Evolutionary conservation across 2,888 invertebrate genomes (phyloP).

Genomic region (Keiferia lycopersicella): DNA sequence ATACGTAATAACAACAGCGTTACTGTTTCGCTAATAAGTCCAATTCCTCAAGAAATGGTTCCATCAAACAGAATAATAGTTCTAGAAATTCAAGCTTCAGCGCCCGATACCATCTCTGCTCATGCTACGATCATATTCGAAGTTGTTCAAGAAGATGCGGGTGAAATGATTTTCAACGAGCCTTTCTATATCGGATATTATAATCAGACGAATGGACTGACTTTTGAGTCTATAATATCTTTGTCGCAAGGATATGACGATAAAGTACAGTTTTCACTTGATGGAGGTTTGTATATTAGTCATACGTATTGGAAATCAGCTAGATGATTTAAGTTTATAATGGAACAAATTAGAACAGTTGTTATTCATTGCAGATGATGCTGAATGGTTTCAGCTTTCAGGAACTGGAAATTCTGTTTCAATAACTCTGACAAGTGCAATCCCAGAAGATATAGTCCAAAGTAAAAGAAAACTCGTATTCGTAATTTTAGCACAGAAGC

Average conservation of each 20-base stretch:
- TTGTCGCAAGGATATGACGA: constrained; percentile 38
- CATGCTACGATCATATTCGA: constrained; percentile 26
- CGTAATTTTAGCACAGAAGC: constrained; percentile 32
- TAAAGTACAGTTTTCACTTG: constrained; percentile 37
- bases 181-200: constrained; percentile 38
- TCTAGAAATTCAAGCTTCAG: constrained; percentile 43
- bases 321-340: too few species aligned
- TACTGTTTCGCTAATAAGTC: constrained; percentile 29
- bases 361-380: constrained; percentile 27
- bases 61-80: constrained; percentile 40
- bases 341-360: background rate
- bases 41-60: constrained; percentile 40
- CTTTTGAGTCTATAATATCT: constrained; percentile 32
- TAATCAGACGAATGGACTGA: constrained; percentile 30
- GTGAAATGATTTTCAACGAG: constrained; percentile 18
- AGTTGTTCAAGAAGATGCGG: constrained; percentile 4
- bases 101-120: constrained; percentile 36
- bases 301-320: background rate
- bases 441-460: constrained; percentile 32
- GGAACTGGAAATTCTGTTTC: constrained; percentile 27
- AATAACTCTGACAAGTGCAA: constrained; percentile 18
- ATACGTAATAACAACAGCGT: constrained; percentile 32
- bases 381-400: constrained; percentile 31
- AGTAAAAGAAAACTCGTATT: constrained; percentile 35
- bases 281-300: constrained; percentile 38